A percentile compares a stretch with the other conserved stretches of the same genome.
These are phyloP conservation scores for Pteromalus puparum DNA, from an alignment of 1,140 invertebrate genomes.

Conservation along the genomic window DNA sequence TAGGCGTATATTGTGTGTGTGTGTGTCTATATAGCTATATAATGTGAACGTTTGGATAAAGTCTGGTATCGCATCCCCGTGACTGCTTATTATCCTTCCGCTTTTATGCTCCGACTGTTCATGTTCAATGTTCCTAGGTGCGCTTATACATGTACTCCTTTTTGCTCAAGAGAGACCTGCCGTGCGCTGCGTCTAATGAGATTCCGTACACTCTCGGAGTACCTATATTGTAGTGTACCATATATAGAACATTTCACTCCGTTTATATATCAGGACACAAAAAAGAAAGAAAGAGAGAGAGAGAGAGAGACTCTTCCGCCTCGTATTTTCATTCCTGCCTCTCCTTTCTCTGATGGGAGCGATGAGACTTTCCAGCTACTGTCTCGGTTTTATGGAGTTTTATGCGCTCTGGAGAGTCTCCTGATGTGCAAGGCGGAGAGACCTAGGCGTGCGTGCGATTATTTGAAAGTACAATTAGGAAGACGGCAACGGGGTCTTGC, in stretches of 20 bases:
- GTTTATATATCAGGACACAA: neutral
- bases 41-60: neutral
- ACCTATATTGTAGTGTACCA: neutral
- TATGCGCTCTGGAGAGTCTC: neutral
- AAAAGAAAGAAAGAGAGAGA: too few relatives aligned
- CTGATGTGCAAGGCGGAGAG: too few relatives aligned
- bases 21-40: too few relatives aligned
- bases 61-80: neutral
- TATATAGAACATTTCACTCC: neutral
- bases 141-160: neutral
- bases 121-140: neutral
- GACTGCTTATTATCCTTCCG: neutral
- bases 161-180: neutral
- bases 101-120: too few relatives aligned
- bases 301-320: too few relatives aligned
- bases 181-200: neutral
- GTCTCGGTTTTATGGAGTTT: neutral
- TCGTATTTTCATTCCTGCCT: too few relatives aligned
- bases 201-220: neutral
- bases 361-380: neutral
- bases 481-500: too few relatives aligned
- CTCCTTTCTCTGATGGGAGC: too few relatives aligned
- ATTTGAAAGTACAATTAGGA: too few relatives aligned
- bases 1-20: neutral
- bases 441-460: too few relatives aligned